Evolutionary conservation across 1,140 invertebrate species (phyloP).

Genomic region (Bathynomus jamesi): DNA sequence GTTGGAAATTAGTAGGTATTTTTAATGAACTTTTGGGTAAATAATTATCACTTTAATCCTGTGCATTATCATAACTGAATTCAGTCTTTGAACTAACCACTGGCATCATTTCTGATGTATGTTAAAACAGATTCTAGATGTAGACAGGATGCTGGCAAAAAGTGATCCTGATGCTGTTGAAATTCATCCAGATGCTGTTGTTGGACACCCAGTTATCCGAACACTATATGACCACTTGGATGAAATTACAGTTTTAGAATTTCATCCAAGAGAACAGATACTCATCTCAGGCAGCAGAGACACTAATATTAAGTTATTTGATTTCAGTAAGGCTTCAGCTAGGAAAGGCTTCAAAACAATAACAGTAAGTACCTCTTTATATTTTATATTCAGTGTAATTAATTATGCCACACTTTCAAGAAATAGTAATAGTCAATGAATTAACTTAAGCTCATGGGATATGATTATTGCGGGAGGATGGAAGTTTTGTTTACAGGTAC

Average conservation of each 20-base stretch:
- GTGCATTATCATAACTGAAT: neutral
- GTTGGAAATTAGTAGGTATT: too few species aligned
- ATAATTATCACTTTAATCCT: neutral
- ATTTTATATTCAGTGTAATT: too few species aligned
- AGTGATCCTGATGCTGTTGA: slow-evolving; percentile 36
- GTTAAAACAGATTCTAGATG: slow-evolving; percentile 7
- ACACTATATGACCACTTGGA: slow-evolving; percentile 98
- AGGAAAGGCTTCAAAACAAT: slow-evolving; percentile 96
- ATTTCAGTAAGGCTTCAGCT: slow-evolving; percentile 94
- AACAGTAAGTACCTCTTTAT: slow-evolving; percentile 46
- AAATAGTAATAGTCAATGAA: neutral
- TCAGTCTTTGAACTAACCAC: neutral
- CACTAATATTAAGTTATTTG: slow-evolving; percentile 90
- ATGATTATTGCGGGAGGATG: too few species aligned
- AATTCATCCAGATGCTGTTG: slow-evolving; percentile 31
- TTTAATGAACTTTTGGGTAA: neutral
- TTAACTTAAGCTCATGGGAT: neutral
- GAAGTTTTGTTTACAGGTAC: too few species aligned
- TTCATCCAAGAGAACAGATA: slow-evolving; percentile 88
- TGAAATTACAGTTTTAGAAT: slow-evolving; percentile 93
- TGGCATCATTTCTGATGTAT: neutral
- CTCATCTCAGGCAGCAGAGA: slow-evolving; percentile 89
- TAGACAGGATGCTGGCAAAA: slow-evolving; percentile 95
- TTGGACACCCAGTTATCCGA: slow-evolving; percentile 85
- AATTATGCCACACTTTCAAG: too few species aligned